These are phyloP conservation scores for Clarias gariepinus DNA, from an alignment of 2,113 vertebrate genomes.

Conservation along the genomic window DNA sequence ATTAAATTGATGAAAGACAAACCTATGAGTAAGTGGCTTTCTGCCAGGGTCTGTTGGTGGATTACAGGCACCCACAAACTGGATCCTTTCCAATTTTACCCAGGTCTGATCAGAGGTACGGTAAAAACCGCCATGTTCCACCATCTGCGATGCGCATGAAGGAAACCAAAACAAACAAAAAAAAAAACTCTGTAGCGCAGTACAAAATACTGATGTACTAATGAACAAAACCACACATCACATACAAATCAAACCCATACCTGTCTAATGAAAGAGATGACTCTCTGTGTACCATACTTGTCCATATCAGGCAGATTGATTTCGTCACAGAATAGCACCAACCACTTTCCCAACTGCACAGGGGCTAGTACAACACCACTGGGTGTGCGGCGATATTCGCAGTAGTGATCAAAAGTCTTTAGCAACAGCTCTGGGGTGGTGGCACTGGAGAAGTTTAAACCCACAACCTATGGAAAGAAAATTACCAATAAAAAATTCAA, in stretches of 20 bases:
- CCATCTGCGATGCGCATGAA: conserved; percentile 80
- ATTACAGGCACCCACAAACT: conserved; percentile 98
- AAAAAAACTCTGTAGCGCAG: not conserved
- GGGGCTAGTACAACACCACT: conserved; percentile 96
- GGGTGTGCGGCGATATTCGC: conserved; percentile 93
- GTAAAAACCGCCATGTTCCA: conserved; percentile 97
- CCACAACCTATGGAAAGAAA: conserved; percentile 82
- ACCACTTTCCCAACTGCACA: conserved; percentile 95
- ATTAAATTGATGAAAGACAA: not conserved
- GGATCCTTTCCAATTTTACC: conserved; percentile 98
- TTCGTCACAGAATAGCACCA: conserved; percentile 97
- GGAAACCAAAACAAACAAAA: not conserved
- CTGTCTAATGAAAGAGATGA: conserved; percentile 99
- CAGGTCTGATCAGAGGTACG: conserved; percentile 97
- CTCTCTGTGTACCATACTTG: conserved; percentile 96
- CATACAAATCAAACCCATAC: conserved; percentile 59
- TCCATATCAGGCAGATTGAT: conserved; percentile 99
- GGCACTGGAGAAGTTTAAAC: conserved; percentile 97
- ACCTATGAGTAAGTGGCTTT: conserved; percentile 96
- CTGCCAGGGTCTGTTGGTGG: conserved; percentile 97
- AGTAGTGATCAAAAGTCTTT: conserved; percentile 99
- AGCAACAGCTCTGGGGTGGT: conserved; percentile 95
- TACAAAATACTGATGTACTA: not conserved
- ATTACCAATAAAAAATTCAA: not conserved
- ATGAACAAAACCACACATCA: not conserved